These are phyloP conservation scores for Paralvinella palmiformis DNA, from an alignment of 1,140 invertebrate species.

Conservation along the genomic window DNA sequence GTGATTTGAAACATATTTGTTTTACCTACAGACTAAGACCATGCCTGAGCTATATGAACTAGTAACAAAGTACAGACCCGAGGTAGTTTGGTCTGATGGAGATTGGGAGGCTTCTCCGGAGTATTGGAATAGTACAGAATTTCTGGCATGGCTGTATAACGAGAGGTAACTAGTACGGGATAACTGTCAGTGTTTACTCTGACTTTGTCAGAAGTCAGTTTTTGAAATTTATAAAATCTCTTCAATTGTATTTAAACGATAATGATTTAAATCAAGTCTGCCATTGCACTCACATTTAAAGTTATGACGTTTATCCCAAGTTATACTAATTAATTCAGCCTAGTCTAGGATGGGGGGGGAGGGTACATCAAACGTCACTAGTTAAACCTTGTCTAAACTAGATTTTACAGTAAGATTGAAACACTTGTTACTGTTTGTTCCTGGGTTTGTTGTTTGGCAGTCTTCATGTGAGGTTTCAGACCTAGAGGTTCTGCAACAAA, in stretches of 20 bases:
- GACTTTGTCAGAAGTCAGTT: neutral
- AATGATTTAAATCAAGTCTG: neutral
- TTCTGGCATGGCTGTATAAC: slow-evolving; percentile 89
- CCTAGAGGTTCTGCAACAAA: too few relatives aligned
- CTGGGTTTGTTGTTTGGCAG: too few relatives aligned
- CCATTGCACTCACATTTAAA: neutral
- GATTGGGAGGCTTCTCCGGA: slow-evolving; percentile 51
- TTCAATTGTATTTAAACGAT: neutral
- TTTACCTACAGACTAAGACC: slow-evolving; percentile 40
- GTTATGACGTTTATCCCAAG: neutral
- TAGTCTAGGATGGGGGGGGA: too few relatives aligned
- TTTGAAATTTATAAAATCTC: neutral
- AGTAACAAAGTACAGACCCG: slow-evolving; percentile 72
- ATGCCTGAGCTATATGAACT: slow-evolving; percentile 56
- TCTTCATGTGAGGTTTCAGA: too few relatives aligned
- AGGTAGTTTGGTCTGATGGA: slow-evolving; percentile 90
- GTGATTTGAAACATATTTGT: too few relatives aligned
- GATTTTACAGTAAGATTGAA: too few relatives aligned
- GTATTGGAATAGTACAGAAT: slow-evolving; percentile 63
- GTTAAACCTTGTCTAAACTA: too few relatives aligned
- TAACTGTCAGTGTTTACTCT: neutral
- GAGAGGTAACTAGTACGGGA: slow-evolving; percentile 58
- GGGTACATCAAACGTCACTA: too few relatives aligned
- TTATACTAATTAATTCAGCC: neutral
- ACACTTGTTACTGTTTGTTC: too few relatives aligned